phyloP scores from a whole-genome alignment of 2,888 invertebrate species.

The Chaetogeoica ovagalla region DNA sequence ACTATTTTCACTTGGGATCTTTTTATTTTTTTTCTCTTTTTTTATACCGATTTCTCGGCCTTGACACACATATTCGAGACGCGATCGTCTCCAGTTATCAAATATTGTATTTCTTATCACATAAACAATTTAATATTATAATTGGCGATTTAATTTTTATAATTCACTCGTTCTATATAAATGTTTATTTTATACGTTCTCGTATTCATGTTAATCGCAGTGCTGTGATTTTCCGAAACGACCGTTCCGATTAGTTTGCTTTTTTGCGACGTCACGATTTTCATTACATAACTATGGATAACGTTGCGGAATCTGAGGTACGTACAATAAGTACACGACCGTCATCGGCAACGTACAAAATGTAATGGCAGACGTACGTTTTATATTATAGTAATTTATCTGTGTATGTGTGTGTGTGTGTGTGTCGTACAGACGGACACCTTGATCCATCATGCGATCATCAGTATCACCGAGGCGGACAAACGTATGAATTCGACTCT shows the following conservation, averaged over 20 bases:
- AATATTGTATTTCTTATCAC: slow-evolving; percentile 2
- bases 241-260: background rate
- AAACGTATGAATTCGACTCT: slow-evolving; percentile 75
- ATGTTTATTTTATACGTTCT: background rate
- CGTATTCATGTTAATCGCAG: no score
- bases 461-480: slow-evolving; percentile 75
- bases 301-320: slow-evolving; percentile 16
- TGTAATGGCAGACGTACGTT: background rate
- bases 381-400: background rate
- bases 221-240: background rate
- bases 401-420: no score
- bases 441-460: slow-evolving; percentile 72
- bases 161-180: background rate
- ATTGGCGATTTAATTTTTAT: background rate
- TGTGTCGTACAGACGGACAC: slow-evolving; percentile 62
- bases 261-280: background rate
- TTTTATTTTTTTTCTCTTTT: background rate
- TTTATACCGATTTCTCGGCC: background rate
- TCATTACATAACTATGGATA: slow-evolving; percentile 32
- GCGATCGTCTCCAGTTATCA: no score
- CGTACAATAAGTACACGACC: background rate
- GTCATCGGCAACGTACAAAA: background rate
- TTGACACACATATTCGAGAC: background rate
- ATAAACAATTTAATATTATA: background rate
- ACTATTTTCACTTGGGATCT: no score